phyloP scores from a whole-genome alignment of 2,797 vertebrate genomes.

The Rhincodon typus region DNA sequence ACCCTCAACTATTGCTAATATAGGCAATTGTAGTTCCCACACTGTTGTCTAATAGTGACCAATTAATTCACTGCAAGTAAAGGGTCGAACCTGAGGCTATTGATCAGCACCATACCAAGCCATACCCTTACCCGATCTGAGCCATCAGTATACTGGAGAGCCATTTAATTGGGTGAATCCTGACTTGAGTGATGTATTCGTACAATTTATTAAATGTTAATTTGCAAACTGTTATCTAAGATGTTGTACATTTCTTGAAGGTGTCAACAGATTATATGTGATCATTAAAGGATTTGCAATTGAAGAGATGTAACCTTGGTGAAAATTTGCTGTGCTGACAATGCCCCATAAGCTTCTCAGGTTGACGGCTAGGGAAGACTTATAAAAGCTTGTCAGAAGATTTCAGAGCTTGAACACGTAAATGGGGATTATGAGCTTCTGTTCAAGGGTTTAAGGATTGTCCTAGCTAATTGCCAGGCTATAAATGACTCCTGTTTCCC shows the following conservation, averaged over 20 bases:
- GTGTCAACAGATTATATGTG: background rate
- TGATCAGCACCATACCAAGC: background rate
- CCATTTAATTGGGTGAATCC: background rate
- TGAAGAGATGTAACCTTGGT: constrained; percentile 5
- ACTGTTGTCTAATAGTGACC: background rate
- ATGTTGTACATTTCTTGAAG: background rate
- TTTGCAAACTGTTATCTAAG: background rate
- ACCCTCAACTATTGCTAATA: background rate
- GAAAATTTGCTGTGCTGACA: constrained; percentile 24
- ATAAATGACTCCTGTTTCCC: background rate
- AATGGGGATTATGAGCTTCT: background rate
- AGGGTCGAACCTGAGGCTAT: no score
- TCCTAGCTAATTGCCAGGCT: background rate
- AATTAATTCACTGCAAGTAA: background rate
- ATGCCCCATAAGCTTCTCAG: constrained; percentile 16
- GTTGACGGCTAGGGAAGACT: background rate
- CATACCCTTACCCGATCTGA: background rate
- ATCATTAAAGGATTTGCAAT: background rate
- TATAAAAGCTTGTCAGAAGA: background rate
- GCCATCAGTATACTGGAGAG: background rate
- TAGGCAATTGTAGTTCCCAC: background rate
- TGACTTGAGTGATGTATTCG: background rate
- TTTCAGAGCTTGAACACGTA: background rate
- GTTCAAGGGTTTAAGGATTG: background rate
- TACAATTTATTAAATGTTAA: background rate